Base-by-base conservation (phyloP, 2,888 invertebrate species). In the Deladenus siricidicola region DNA sequence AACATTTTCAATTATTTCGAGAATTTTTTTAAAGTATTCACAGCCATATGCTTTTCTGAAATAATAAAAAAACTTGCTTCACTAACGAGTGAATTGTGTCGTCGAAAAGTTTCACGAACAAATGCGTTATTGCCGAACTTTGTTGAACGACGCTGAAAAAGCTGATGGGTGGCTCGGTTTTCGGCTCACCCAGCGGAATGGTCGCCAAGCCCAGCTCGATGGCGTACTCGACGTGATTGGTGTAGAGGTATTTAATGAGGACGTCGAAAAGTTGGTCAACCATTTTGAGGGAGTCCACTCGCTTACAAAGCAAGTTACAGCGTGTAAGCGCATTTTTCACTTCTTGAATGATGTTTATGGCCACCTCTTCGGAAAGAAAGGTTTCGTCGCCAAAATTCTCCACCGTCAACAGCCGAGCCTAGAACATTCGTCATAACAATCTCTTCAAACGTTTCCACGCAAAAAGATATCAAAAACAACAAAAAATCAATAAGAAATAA, bases 381-480 rank as follows among this genome's bases (percentile, higher is more conserved):
- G 92, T 96, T 82, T 98, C 94, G 47, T 73, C 94, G 1, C 92
- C 93, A 78, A 90, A 93, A 81, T 92, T 89, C 80, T 94, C 94
- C 48, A 92, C 89, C 3, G 89, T 88, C 2, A 91, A 89, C 69
- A 96, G 88, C 14, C 90, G 88, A 0, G 91, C 91, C 82, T n/a
- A n/a, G n/a, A n/a, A n/a, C n/a, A n/a, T n/a, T n/a, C n/a, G n/a
- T n/a, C n/a, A n/a, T n/a, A n/a, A n/a, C n/a, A n/a, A n/a, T n/a
- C n/a, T n/a, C n/a, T n/a, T n/a, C n/a, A n/a, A n/a, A n/a, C n/a
- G n/a, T n/a, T n/a, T n/a, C n/a, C n/a, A n/a, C n/a, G n/a, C n/a
- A n/a, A n/a, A n/a, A n/a, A n/a, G n/a, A n/a, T n/a, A n/a, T n/a
- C n/a, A n/a, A n/a, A n/a, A n/a, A n/a, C n/a, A n/a, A n/a, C n/a